Base-by-base conservation (phyloP, 2,113 vertebrate species). In the Brachyistius frenatus region DNA sequence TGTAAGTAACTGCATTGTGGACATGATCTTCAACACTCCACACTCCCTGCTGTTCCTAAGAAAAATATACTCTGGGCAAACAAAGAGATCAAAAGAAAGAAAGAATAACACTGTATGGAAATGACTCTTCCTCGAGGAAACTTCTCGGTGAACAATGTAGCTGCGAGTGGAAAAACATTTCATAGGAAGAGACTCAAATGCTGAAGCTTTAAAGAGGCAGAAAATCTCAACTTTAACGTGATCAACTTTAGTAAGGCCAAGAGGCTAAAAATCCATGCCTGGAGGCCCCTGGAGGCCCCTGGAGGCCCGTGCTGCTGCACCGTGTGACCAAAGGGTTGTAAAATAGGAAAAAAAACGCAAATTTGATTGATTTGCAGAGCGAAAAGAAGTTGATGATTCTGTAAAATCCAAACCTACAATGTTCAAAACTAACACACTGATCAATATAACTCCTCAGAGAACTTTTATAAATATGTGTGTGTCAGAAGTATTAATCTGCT, bases 21-120 rank as follows among this genome's bases (percentile, higher is more conserved):
- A 87, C 65, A 85, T 55, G 44, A 85, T 57, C 70, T 87, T 74
- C 68, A 91, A 92, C 84, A 89, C 89, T 86, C 63, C 44, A 83
- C 73, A 78, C 67, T 84, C 88, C 90, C 92, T 88, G 91, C 68
- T 82, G 83, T 84, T 87, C 78, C 67, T 84, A 85, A 85, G 76
- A 86, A 85, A 86, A 83, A 80, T 75, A 83, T 70, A 76, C 85
- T 76, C 30, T 63, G 55, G 62, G 70, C 66, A 79, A 89, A 86
- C 33, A 67, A 56, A 52, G 50, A 57, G 60, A 56, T 46, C 11
- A 81, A 65, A 73, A 47, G 1, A 66, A 46, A 74, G 61, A 50
- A 31, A 35, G 3, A 83, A 55, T 33, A 91, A 90, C 83, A 91
- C 84, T 87, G 82, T 73, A 32, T 68, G 80, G 80, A 89, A 86